Evolutionary conservation across 2,113 vertebrate genomes (phyloP), one percentile per base, ranked within the genome.

Genomic region (Otus sunia): DNA sequence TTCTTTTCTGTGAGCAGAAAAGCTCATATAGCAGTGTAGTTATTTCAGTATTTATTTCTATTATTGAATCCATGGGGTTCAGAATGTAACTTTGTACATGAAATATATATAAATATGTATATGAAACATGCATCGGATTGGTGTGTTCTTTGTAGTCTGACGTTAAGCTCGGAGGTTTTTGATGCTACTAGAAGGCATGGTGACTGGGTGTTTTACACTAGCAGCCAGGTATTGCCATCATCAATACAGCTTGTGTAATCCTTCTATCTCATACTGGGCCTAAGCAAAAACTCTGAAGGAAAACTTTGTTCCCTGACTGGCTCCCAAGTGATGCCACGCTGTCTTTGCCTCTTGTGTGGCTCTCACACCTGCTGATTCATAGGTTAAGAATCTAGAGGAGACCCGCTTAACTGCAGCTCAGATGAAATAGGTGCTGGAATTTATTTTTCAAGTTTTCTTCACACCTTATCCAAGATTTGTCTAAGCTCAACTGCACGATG

Each of bases 11-110:
- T 98, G 98, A 98, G 98, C 98, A 88, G 75, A 90, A 96, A 95
- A 95, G 98, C 97, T 98, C 98, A 94, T 95, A 96, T 98, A 98
- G 98, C 98, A 98, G 95, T 98, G 98, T 98, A 98, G 99, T 98
- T 98, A 98, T 98, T 98, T 99, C 99, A 99, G 99, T 99, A 99
- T 99, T 99, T 99, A 99, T 99, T 99, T 99, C 98, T 98, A 98
- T 98, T 98, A 99, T 98, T 98, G 98, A 99, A 98, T 99, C 98
- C 99, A 98, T 99, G 98, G 98, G 98, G 98, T 99, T 99, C 98
- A 96, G 99, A 99, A 99, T 99, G 99, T 99, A 99, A 99, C 99
- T 99, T 99, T 99, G 99, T 99, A 99, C 98, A 99, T 99, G 98
- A 98, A 98, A 98, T 98, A 98, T 98, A 98, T 98, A 98, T 98